Conservation (phyloP, 2,113 vertebrate species). For the Indri indri region DNA sequence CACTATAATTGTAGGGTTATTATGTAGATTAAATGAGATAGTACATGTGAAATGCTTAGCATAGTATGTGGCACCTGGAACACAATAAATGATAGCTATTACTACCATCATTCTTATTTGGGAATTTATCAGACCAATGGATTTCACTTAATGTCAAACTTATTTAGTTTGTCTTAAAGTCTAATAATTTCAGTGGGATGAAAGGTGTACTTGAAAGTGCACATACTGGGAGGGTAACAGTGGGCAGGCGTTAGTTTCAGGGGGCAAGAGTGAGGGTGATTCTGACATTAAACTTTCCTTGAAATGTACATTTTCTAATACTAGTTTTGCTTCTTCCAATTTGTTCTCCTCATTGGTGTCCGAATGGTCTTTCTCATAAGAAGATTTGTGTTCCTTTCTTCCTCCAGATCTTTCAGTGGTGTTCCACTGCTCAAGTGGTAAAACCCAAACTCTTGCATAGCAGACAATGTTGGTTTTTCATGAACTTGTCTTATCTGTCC, state of each 20-base stretch:
- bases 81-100: background rate
- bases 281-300: background rate
- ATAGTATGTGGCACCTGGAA: background rate
- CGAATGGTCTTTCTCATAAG: background rate
- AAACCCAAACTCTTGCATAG: background rate
- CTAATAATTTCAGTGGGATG: background rate
- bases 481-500: background rate
- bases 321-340: background rate
- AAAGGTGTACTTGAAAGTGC: background rate
- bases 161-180: background rate
- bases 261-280: background rate
- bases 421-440: no score
- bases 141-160: background rate
- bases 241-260: background rate
- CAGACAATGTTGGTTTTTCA: background rate
- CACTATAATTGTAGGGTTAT: background rate
- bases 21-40: background rate
- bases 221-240: background rate
- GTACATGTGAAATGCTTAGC: background rate
- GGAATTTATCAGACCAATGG: background rate
- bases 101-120: background rate
- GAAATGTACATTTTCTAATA: background rate
- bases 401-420: background rate
- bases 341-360: background rate
- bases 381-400: background rate